Evolutionary conservation across 2,113 vertebrate species (phyloP).

Genomic region (Delphinapterus leucas): DNA sequence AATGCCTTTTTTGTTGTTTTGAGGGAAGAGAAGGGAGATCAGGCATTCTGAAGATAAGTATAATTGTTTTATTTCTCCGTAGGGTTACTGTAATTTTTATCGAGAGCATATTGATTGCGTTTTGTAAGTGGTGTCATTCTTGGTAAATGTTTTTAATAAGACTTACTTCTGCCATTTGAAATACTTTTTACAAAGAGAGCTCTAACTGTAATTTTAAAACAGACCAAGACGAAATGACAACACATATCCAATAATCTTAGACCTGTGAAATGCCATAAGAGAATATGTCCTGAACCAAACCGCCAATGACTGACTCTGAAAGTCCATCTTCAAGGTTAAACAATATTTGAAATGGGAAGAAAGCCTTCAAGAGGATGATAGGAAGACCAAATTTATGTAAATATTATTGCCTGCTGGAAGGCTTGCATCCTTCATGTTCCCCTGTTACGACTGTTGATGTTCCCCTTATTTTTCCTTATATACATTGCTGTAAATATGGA

Average conservation of each 20-base stretch:
- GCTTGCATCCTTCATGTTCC: background rate
- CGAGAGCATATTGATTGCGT: background rate
- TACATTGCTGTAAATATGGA: background rate
- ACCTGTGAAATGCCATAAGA: background rate
- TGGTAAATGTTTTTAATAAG: background rate
- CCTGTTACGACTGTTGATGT: background rate
- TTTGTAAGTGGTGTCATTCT: background rate
- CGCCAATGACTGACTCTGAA: background rate
- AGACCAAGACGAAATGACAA: constrained; percentile 3
- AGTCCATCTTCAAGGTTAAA: background rate
- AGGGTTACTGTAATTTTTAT: background rate
- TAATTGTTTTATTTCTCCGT: background rate
- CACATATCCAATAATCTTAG: background rate
- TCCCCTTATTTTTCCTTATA: background rate
- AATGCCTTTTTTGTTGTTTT: background rate
- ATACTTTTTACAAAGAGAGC: background rate
- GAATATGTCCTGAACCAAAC: background rate
- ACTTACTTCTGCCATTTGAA: constrained; percentile 30
- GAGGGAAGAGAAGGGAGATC: background rate
- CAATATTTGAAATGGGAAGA: background rate
- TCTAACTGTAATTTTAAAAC: background rate
- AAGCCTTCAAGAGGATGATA: background rate
- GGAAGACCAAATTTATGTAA: background rate
- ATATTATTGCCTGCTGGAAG: background rate
- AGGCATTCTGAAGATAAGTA: background rate